Evolutionary conservation across 2,113 vertebrate species (phyloP).

Genomic region (Stictonetta naevosa): DNA sequence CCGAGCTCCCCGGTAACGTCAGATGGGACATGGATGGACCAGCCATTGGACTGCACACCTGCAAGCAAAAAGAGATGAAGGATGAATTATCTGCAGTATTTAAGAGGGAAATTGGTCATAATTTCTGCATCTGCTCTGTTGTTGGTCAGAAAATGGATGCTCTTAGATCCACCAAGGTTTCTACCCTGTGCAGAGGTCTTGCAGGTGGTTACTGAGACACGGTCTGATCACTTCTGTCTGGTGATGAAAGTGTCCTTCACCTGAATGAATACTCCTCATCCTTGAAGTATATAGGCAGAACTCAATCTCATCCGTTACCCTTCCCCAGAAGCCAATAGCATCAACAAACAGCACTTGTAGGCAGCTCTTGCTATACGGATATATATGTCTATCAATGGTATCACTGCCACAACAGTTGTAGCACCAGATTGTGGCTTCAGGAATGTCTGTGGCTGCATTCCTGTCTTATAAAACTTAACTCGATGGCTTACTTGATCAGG

Average conservation of each 20-base stretch:
- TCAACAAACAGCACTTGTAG: neutral
- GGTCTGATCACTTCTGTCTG: neutral
- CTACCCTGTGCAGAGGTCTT: neutral
- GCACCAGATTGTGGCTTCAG: neutral
- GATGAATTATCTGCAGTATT: neutral
- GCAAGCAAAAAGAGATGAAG: neutral
- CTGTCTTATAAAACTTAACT: neutral
- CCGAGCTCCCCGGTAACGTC: slow-evolving; percentile 86
- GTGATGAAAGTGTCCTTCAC: neutral
- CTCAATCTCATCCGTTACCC: neutral
- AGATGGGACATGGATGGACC: slow-evolving; percentile 85
- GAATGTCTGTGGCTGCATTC: neutral
- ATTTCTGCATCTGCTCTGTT: neutral
- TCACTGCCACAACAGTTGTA: neutral
- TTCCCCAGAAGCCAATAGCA: neutral
- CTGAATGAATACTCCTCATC: accelerated
- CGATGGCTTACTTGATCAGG: neutral
- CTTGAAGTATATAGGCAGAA: neutral
- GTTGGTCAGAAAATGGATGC: neutral
- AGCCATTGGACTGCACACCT: slow-evolving; percentile 79
- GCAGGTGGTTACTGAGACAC: neutral
- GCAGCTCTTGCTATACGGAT: neutral
- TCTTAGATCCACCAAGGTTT: neutral
- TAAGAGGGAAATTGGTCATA: neutral
- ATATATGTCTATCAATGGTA: neutral